Evolutionary conservation across 2,113 vertebrate species (phyloP), one percentile per base, ranked within the genome.

Genomic region (Sialia sialis): DNA sequence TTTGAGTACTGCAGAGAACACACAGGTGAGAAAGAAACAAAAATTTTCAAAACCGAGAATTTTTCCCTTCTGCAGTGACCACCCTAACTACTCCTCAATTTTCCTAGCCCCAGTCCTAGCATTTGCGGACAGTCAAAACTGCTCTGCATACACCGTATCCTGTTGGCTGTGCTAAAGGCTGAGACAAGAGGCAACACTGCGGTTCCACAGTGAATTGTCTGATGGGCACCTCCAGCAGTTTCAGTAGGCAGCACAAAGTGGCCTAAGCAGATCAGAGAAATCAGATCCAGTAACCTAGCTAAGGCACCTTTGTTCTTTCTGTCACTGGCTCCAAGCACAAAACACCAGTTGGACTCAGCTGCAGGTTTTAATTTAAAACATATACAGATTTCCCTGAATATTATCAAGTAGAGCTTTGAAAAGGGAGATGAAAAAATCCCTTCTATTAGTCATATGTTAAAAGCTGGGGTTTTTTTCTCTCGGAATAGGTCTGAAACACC

Each of bases 301-400:
- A 62, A 66, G 18, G 26, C 84, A 95, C 73, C 86, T 93, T 78
- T 85, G 74, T 62, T 95, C 67, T 91, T 72, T 44, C 38, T 76
- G 26, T 73, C 87, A 41, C 36, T 70, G 76, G 74, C 74, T 95
- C 74, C 74, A 73, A 94, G 74, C 77, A 85, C 58, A 89, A 80
- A 90, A 62, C 58, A 73, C 16, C 58, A 39, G 20, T 41, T 46
- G 41, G 73, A 60, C 27, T 62, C 9, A 1, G 77, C 8, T 3
- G 3, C 73, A 87, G 77, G 26, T 82, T 95, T 95, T 94, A 90
- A 95, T 85, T 90, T 83, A 93, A 94, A 87, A 46, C 70, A 76
- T 16, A 73, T 3, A 66, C n/a, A 73, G 46, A 83, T 84, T 83
- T 89, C 74, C 54, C 67, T 85, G 75, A 91, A 55, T 73, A 70